Conservation (phyloP, 2,113 vertebrate species). For the Eurystomus gularis region DNA sequence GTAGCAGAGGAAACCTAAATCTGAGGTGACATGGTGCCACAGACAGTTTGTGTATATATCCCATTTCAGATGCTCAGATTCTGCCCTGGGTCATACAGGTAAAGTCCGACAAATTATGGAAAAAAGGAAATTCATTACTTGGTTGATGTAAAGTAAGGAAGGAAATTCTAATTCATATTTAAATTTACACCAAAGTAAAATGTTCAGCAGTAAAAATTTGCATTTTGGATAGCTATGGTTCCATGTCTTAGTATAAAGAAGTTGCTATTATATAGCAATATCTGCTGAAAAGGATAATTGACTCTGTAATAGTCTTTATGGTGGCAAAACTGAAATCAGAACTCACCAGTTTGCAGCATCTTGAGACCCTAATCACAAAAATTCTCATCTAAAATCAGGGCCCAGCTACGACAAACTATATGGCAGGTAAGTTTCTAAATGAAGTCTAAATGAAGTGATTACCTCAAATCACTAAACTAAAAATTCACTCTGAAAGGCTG, state of each 20-base stretch:
- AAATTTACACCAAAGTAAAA: background rate
- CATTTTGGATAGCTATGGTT: background rate
- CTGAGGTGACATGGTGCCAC: conserved; percentile 2
- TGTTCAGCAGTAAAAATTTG: background rate
- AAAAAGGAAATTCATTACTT: background rate
- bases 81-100: background rate
- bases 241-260: background rate
- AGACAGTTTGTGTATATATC: background rate
- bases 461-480: background rate
- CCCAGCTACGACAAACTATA: background rate
- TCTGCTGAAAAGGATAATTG: background rate
- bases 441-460: background rate
- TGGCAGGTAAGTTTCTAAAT: background rate
- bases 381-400: background rate
- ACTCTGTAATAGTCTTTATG: background rate
- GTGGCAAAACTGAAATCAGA: background rate
- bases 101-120: background rate
- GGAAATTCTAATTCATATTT: background rate
- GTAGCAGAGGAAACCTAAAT: background rate
- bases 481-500: background rate
- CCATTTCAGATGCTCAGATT: background rate
- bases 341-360: background rate
- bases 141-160: background rate
- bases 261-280: background rate
- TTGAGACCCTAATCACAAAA: background rate